Conservation (phyloP, 2,113 vertebrate species). For the Tragelaphus scriptus region DNA sequence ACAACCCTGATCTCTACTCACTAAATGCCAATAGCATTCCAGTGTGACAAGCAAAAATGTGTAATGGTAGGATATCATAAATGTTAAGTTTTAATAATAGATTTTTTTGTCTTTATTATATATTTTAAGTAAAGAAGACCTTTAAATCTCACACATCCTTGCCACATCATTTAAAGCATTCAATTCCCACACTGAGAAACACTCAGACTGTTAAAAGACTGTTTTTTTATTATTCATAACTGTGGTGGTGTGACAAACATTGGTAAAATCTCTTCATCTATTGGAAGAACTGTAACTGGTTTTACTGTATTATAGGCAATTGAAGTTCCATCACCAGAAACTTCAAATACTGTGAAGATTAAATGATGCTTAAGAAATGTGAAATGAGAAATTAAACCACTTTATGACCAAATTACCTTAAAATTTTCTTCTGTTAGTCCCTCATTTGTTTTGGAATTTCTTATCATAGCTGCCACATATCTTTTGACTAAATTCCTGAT, state of each 20-base stretch:
- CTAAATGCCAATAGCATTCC: background rate
- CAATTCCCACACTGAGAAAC: background rate
- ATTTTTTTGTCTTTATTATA: background rate
- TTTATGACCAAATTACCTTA: slow-evolving; percentile 83
- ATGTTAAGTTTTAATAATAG: slow-evolving; percentile 12
- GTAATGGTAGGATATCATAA: slow-evolving; percentile 15
- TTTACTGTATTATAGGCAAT: background rate
- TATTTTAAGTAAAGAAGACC: background rate
- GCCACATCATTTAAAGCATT: background rate
- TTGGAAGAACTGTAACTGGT: background rate
- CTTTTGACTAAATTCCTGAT: slow-evolving; percentile 95
- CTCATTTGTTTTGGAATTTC: slow-evolving; percentile 96
- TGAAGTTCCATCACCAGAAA: slow-evolving; percentile 15
- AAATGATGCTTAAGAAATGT: slow-evolving; percentile 20
- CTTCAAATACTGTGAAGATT: background rate
- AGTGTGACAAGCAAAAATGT: background rate
- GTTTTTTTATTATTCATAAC: background rate
- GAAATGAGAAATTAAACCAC: background rate
- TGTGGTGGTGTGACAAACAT: background rate
- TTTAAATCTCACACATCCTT: background rate
- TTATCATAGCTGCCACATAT: slow-evolving; percentile 96
- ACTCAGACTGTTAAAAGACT: slow-evolving; percentile 22
- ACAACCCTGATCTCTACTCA: background rate
- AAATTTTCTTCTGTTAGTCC: slow-evolving; percentile 98
- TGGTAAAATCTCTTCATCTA: background rate